Evolutionary conservation across 2,797 vertebrate genomes (phyloP), one percentile per base, ranked within the genome.

Genomic region (Clarias laeviceps): DNA sequence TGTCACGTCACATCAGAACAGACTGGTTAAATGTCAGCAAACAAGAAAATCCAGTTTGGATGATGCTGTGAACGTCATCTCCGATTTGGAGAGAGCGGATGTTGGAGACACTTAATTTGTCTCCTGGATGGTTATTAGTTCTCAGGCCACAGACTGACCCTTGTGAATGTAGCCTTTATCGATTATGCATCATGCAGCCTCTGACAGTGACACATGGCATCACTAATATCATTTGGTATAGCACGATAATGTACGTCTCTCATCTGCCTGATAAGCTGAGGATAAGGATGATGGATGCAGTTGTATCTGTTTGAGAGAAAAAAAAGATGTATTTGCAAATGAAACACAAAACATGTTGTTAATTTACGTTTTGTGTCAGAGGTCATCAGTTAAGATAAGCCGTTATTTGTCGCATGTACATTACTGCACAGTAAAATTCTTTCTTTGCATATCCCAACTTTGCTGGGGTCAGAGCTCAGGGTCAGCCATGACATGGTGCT

Each of bases 21-120:
- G 81, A 45, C 59, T 76, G 24, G 34, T 61, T 59, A 79, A 87
- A 88, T 81, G 76, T 77, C 70, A 85, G 85, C 85, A 86, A 78
- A 81, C 76, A 62, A 80, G 84, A 88, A 84, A 72, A 84, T 83
- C 73, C 64, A 82, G 81, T 85, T 45, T 34, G 34, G 72, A 62
- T 82, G 86, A 89, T 87, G 70, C 93, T 90, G 87, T 66, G 85
- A 78, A 86, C 91, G 90, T 93, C 92, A 90, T 34, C 79, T 18
- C 62, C 29, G 81, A 82, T 79, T 80, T 83, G 20, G 86, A 90
- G 91, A 91, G 88, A 87, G 89, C 90, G 62, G 76, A 87, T 84
- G 87, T 90, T 90, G 92, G 89, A 89, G 92, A 92, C 90, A 89
- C 91, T 93, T 94, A 88, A 94, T 95, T 94, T 92, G 91, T 95